These are phyloP conservation scores for Bruchidius siliquastri DNA, from an alignment of 2,888 invertebrate genomes.

Conservation along the genomic window DNA sequence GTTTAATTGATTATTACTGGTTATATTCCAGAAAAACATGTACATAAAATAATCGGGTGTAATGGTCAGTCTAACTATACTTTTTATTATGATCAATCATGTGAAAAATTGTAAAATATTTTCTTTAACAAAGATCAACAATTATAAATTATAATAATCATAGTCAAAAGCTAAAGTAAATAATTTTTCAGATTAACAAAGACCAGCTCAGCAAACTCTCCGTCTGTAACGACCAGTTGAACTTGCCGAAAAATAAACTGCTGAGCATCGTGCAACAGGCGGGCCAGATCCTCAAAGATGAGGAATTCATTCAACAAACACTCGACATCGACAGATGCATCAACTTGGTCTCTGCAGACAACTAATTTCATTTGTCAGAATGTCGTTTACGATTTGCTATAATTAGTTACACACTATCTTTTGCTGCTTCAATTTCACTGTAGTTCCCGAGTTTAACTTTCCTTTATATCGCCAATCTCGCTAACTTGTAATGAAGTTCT, in stretches of 20 bases:
- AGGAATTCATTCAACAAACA: conserved; percentile 69
- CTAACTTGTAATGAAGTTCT: background rate
- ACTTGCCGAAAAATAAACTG: conserved; percentile 59
- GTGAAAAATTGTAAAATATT: too few species aligned
- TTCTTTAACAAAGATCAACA: too few species aligned
- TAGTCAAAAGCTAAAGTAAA: background rate
- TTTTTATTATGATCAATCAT: too few species aligned
- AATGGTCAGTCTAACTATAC: too few species aligned
- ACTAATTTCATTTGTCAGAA: conserved; percentile 45
- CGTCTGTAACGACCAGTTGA: conserved; percentile 70
- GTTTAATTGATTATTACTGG: too few species aligned
- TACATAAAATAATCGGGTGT: too few species aligned
- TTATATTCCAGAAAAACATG: too few species aligned
- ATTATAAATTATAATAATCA: too few species aligned
- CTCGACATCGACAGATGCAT: conserved; percentile 78
- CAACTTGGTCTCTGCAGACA: conserved; percentile 69
- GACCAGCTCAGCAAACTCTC: conserved; percentile 57
- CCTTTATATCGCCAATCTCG: background rate
- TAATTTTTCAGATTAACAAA: conserved; percentile 55
- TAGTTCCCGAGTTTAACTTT: background rate
- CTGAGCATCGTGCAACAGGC: conserved; percentile 60
- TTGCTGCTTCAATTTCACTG: background rate
- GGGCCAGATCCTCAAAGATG: conserved; percentile 64
- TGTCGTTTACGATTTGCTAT: background rate
- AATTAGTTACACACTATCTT: background rate